Base-by-base conservation (phyloP, 2,113 vertebrate genomes). In the Archocentrus centrarchus region DNA sequence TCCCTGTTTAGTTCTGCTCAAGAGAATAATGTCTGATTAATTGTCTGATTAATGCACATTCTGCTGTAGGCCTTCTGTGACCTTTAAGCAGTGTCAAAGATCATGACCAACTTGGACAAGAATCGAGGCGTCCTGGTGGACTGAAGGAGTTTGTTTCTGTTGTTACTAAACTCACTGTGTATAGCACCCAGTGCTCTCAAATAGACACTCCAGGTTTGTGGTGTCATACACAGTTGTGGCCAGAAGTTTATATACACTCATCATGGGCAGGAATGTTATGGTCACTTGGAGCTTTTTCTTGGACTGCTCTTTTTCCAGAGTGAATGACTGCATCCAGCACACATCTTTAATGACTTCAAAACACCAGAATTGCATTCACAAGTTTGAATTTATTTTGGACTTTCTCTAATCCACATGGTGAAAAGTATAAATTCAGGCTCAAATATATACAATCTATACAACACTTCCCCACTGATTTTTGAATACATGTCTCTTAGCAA, bases 371-470 rank as follows among this genome's bases (percentile, higher is more conserved):
- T 41, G 20, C 35, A 35, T 44, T n/a, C 39, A 66, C n/a, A 24
- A 17, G 39, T 66, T 47, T 47, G 14, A 68, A 47, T 68, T 22
- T 47, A 27, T 68, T 44, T 27, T 47, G 1, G 4, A 68, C 24
- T 0, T 68, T 27, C 5, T 68, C 39, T 17, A 68, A 68, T 47
- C 39, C 39, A 68, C 24, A 66, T 7, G n/a, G n/a, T 66, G 39
- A 44, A 0, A 66, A 66, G 17, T 14, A 47, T 55, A n/a, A 18
- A n/a, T 66, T 14, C 14, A 66, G 22, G 39, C 0, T 0, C 0
- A 68, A 68, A 68, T 66, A 17, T 66, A 2, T 44, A 15, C 32
- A 35, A 35, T 35, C 32, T 35, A 6, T 35, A 35, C 35, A 37
- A 66, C 41, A 17, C 13, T 9, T 0, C 20, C 62, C 22, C 20